Base-by-base conservation (phyloP, 1,140 invertebrate species). In the Samia ricini region DNA sequence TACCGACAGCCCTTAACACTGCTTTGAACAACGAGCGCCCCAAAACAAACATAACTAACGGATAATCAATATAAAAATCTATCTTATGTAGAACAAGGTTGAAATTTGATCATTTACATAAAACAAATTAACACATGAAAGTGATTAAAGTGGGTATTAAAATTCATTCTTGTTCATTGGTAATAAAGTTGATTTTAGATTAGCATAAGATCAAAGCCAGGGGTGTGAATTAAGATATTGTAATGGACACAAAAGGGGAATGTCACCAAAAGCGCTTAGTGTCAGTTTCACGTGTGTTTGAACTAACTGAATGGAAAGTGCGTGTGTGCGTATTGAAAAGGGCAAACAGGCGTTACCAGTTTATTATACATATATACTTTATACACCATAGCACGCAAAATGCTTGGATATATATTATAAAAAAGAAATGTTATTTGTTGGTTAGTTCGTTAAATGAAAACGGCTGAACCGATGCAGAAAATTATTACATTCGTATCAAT, bases 181-280 rank as follows among this genome's bases (percentile, higher is more conserved):
- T 29, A 68, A 61, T 73, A 56, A 12, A 56, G 33, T 61, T 64
- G 72, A 61, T 20, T 0, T 0, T 3, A n/a, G 18, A 33, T 66
- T 74, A 74, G 7, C 33, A 1, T 10, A 42, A 15, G 33, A 55
- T 48, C 51, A 52, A 72, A 59, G 12, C 77, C 72, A 82, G 76
- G 85, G 85, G 85, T 88, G 85, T 87, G 85, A 88, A 88, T 88
- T 88, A 87, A 79, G 77, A 85, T 82, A 83, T 76, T 79, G 76
- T 81, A 79, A 81, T 77, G 76, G 77, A 78, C 75, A 77, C 69
- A 74, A 80, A 68, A 80, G 77, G 81, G 80, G 72, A 83, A 75
- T 82, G 71, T 85, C 82, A 79, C 79, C 70, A 66, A 68, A 73
- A 75, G 69, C 70, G 81, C 81, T 87, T 85, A 87, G 77, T 87